phyloP scores from a whole-genome alignment of 2,888 invertebrate species.

The Himalopsyche anomala region DNA sequence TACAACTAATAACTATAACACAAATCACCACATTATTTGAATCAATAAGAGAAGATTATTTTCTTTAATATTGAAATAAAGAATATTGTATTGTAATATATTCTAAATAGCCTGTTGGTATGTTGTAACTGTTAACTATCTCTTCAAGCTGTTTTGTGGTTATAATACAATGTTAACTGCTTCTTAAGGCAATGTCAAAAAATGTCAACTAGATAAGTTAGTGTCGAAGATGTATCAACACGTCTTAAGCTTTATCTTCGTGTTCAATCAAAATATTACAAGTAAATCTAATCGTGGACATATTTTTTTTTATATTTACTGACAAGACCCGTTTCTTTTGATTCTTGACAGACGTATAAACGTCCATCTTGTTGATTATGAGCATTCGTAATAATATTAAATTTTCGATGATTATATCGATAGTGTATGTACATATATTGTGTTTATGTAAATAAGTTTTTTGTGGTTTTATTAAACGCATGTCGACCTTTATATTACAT shows the following conservation, averaged over 20 bases:
- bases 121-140: no score
- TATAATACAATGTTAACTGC: background rate
- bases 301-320: background rate
- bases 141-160: no score
- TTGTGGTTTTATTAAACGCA: background rate
- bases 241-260: background rate
- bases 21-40: no score
- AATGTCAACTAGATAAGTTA: background rate
- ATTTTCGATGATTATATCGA: background rate
- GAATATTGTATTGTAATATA: no score
- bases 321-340: background rate
- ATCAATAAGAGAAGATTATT: no score
- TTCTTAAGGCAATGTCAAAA: background rate
- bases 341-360: background rate
- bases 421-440: background rate
- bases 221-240: slow-evolving; percentile 23
- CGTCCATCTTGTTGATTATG: background rate
- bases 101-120: no score
- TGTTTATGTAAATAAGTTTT: slow-evolving; percentile 2
- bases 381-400: background rate
- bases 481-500: background rate
- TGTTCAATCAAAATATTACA: slow-evolving; percentile 8
- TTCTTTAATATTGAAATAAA: no score
- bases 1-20: no score
- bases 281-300: slow-evolving; percentile 16